Conservation (phyloP, 2,797 vertebrate genomes). For the Morelia viridis region DNA sequence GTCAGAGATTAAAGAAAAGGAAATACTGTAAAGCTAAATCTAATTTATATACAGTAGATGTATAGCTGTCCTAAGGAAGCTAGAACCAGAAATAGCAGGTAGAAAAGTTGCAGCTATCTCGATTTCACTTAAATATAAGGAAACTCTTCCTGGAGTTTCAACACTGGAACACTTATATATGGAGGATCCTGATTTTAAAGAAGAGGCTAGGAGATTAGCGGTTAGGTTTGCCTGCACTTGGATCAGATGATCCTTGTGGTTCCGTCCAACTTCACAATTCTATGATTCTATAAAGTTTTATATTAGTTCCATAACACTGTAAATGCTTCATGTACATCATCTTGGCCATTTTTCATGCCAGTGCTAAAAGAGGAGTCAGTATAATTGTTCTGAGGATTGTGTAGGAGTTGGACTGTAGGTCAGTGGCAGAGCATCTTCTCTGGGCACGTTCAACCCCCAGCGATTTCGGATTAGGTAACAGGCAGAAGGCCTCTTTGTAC, state of each 20-base stretch:
- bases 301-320: background rate
- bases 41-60: background rate
- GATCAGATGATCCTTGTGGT: background rate
- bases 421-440: background rate
- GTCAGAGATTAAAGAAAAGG: background rate
- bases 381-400: background rate
- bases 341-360: background rate
- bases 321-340: background rate
- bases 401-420: no score
- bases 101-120: background rate
- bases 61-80: background rate
- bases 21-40: background rate
- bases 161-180: background rate
- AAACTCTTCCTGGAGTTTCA: background rate
- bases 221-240: background rate
- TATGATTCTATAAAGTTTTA: no score
- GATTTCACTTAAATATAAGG: background rate
- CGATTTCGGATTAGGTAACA: background rate
- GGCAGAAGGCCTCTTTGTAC: background rate
- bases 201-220: background rate
- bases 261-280: background rate
- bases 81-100: background rate
- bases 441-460: background rate
- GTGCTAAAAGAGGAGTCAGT: background rate
- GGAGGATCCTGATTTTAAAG: background rate